phyloP scores from a whole-genome alignment of 2,113 vertebrate genomes.

The Microcebus tavaratra region DNA sequence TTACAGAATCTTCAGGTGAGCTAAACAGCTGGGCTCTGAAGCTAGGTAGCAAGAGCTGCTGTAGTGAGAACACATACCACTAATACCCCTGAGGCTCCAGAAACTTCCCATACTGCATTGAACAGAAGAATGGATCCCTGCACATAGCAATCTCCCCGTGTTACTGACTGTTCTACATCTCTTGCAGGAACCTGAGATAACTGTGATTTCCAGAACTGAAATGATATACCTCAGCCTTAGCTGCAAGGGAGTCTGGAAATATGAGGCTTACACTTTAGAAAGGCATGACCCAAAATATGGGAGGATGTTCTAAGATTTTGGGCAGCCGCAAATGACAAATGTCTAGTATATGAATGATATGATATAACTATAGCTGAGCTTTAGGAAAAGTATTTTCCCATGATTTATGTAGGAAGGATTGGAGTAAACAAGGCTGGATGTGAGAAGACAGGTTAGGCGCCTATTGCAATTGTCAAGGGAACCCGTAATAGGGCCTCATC shows the following conservation, averaged over 20 bases:
- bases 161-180: neutral
- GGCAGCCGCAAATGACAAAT: neutral
- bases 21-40: neutral
- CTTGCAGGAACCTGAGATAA: neutral
- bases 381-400: neutral
- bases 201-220: neutral
- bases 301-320: neutral
- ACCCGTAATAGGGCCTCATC: neutral
- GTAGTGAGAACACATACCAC: neutral
- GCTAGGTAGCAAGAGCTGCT: neutral
- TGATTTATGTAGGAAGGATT: neutral
- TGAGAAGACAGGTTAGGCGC: neutral
- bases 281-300: neutral
- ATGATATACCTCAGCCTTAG: neutral
- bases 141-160: neutral
- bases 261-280: neutral
- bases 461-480: neutral
- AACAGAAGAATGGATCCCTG: neutral
- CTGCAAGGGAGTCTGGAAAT: conserved; percentile 4
- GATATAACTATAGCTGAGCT: neutral
- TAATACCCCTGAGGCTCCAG: neutral
- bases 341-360: neutral
- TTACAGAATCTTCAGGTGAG: neutral
- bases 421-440: neutral
- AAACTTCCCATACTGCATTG: neutral